phyloP scores from a whole-genome alignment of 2,888 invertebrate genomes.

The Parnassius orleans region DNA sequence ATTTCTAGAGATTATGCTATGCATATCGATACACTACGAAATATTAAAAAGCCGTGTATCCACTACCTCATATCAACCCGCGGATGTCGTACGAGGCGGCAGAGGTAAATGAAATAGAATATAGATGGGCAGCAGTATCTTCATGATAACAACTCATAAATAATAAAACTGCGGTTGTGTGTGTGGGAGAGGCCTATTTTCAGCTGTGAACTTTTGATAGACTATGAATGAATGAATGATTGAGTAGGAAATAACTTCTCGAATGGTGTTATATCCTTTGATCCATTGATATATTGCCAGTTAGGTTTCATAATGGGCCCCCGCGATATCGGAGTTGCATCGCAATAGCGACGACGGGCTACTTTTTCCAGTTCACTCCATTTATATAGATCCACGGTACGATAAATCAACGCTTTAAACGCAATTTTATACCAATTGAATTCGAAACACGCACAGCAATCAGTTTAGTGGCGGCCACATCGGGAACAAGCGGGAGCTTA shows the following conservation, averaged over 20 bases:
- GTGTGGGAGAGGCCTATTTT: too few species aligned
- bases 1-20: too few species aligned
- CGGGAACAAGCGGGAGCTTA: slow-evolving; percentile 36
- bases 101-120: too few species aligned
- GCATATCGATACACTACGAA: too few species aligned
- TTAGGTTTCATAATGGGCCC: slow-evolving; percentile 25
- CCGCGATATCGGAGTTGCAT: slow-evolving; percentile 27
- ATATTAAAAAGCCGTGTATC: too few species aligned
- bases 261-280: slow-evolving; percentile 15
- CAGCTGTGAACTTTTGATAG: too few species aligned
- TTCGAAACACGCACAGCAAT: slow-evolving; percentile 45
- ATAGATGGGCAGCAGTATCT: too few species aligned
- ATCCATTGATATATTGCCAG: slow-evolving; percentile 25
- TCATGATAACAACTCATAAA: too few species aligned
- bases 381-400: slow-evolving; percentile 33
- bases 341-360: slow-evolving; percentile 22
- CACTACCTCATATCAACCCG: too few species aligned
- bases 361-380: slow-evolving; percentile 44
- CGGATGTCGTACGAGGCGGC: too few species aligned
- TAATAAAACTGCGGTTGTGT: too few species aligned
- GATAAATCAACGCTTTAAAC: slow-evolving; percentile 30
- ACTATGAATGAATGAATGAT: not conserved
- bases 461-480: slow-evolving; percentile 31
- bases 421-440: slow-evolving; percentile 42
- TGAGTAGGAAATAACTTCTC: slow-evolving; percentile 18